These are phyloP conservation scores for Morone saxatilis DNA, from an alignment of 2,113 vertebrate genomes.

Conservation along the genomic window DNA sequence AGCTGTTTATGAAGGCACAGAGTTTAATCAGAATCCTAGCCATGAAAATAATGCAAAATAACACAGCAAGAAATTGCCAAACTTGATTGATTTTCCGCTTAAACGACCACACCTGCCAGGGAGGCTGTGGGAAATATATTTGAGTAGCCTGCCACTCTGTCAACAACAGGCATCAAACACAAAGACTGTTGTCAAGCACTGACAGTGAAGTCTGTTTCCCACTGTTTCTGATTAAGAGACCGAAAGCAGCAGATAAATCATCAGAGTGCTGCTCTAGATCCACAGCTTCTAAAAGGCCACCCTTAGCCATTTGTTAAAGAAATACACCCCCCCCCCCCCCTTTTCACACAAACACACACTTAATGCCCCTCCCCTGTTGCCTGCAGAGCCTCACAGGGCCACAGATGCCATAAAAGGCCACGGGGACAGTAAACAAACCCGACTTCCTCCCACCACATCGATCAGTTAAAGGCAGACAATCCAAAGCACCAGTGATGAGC, in stretches of 20 bases:
- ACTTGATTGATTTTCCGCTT: slow-evolving; percentile 52
- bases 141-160: slow-evolving; percentile 27
- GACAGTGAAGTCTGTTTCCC: slow-evolving; percentile 42
- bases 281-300: slow-evolving; percentile 39
- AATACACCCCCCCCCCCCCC: background rate
- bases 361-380: background rate
- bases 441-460: slow-evolving; percentile 13
- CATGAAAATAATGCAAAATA: slow-evolving; percentile 42
- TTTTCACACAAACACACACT: slow-evolving; percentile 8
- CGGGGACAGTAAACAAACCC: slow-evolving; percentile 30
- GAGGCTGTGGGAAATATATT: background rate
- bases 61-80: slow-evolving; percentile 33
- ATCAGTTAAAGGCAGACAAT: slow-evolving; percentile 17
- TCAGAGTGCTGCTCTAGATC: slow-evolving; percentile 29
- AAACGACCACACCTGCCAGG: slow-evolving; percentile 48
- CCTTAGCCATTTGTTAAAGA: slow-evolving; percentile 45
- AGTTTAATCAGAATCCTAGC: slow-evolving; percentile 27
- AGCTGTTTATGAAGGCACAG: background rate
- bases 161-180: slow-evolving; percentile 48
- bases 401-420: slow-evolving; percentile 58
- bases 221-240: slow-evolving; percentile 51
- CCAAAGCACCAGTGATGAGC: background rate
- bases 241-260: slow-evolving; percentile 49
- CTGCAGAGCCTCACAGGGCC: slow-evolving; percentile 22
- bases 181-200: slow-evolving; percentile 39